A percentile compares a stretch with the other conserved stretches of the same genome.
phyloP scores from a whole-genome alignment of 2,113 vertebrate species.

The Oncorhynchus gorbuscha region DNA sequence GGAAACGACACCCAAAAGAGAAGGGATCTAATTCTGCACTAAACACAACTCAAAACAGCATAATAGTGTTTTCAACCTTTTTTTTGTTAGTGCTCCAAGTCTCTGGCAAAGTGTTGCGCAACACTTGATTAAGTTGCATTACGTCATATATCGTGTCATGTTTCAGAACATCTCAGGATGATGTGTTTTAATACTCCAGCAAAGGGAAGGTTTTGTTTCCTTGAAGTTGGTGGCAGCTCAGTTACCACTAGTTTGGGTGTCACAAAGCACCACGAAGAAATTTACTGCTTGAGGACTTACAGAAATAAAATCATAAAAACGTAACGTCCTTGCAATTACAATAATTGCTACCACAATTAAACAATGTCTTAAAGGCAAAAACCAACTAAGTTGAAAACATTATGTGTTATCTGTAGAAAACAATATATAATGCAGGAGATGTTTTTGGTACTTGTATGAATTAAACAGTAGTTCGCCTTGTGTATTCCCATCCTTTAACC shows the following conservation, averaged over 20 bases:
- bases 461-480: slow-evolving; percentile 67
- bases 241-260: not conserved
- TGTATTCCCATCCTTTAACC: slow-evolving; percentile 66
- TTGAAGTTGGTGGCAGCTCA: too few relatives aligned
- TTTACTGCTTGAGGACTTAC: not conserved
- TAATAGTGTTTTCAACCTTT: too few relatives aligned
- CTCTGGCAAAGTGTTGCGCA: too few relatives aligned
- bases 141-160: too few relatives aligned
- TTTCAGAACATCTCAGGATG: too few relatives aligned
- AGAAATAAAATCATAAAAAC: not conserved
- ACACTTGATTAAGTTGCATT: too few relatives aligned
- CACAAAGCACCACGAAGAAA: not conserved
- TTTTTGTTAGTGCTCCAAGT: too few relatives aligned
- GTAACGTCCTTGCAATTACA: slow-evolving; percentile 17
- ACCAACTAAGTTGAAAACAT: not conserved
- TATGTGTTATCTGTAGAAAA: slow-evolving; percentile 15
- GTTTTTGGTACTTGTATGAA: slow-evolving; percentile 56
- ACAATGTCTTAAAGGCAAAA: slow-evolving; percentile 39
- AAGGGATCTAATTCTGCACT: too few relatives aligned
- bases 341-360: slow-evolving; percentile 35
- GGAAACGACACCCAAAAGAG: too few relatives aligned
- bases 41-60: too few relatives aligned
- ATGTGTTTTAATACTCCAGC: too few relatives aligned
- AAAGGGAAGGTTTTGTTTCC: too few relatives aligned
- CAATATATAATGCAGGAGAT: slow-evolving; percentile 58